Percentiles rank a stretch among this genome's conserved stretches.
These are phyloP conservation scores for Schlechtendalia chinensis DNA, from an alignment of 1,140 invertebrate genomes.

Conservation along the genomic window DNA sequence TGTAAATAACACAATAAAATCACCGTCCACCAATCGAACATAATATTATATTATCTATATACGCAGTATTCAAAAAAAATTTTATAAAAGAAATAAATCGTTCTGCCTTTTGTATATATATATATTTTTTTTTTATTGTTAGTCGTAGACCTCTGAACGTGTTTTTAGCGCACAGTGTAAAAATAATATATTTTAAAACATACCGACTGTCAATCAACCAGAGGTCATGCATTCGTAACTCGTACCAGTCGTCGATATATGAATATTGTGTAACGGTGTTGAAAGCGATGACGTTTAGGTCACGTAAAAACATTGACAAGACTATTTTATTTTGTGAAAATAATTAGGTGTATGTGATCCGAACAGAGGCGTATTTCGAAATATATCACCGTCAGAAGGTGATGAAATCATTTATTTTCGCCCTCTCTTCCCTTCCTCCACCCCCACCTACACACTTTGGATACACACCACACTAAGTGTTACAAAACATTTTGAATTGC, in stretches of 20 bases:
- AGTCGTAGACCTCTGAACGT: not conserved
- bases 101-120: slow-evolving; percentile 18
- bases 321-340: not conserved
- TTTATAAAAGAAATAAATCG: slow-evolving; percentile 6
- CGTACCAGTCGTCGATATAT: not conserved
- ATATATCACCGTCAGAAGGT: no score
- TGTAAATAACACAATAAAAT: no score
- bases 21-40: no score
- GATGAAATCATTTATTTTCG: no score
- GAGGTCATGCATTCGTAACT: not conserved
- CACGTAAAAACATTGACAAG: not conserved
- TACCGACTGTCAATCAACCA: slow-evolving; percentile 22
- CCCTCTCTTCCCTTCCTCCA: no score
- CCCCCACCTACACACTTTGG: no score
- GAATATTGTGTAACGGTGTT: not conserved
- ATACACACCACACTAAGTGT: no score
- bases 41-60: no score
- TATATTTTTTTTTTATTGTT: slow-evolving; percentile 7
- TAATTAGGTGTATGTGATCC: no score
- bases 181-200: slow-evolving; percentile 17
- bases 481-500: no score
- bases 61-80: no score
- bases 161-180: not conserved
- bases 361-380: no score
- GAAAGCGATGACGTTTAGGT: not conserved